These are phyloP conservation scores for Elymnias hypermnestra DNA, from an alignment of 1,140 invertebrate genomes.

Conservation along the genomic window DNA sequence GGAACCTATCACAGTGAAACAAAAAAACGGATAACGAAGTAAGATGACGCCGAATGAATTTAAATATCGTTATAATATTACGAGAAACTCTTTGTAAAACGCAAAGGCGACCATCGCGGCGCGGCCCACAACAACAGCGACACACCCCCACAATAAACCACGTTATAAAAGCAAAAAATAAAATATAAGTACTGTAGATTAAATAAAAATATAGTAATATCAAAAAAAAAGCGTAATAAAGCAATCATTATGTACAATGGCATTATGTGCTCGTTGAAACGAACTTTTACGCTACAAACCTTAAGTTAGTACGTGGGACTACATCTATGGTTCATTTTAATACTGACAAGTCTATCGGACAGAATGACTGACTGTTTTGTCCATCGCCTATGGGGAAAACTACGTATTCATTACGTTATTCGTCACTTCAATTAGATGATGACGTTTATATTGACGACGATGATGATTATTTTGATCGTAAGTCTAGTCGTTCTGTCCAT, in stretches of 20 bases:
- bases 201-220: constrained; percentile 59
- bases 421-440: no score
- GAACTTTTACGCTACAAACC: constrained; percentile 5
- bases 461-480: no score
- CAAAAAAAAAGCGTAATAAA: constrained; percentile 69
- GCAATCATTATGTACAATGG: constrained; percentile 65
- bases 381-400: no score
- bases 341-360: neutral
- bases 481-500: no score
- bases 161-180: constrained; percentile 43
- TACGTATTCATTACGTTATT: no score
- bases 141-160: no score
- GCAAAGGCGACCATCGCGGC: constrained; percentile 1
- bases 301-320: no score
- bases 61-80: neutral
- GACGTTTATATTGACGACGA: no score
- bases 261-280: constrained; percentile 7
- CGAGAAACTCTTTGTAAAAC: neutral
- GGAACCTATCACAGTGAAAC: neutral
- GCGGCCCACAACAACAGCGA: neutral
- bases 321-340: neutral
- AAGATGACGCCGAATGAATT: neutral
- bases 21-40: neutral
- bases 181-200: constrained; percentile 39
- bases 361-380: neutral